phyloP scores from a whole-genome alignment of 2,113 vertebrate genomes.

The Heterotilapia buettikoferi region DNA sequence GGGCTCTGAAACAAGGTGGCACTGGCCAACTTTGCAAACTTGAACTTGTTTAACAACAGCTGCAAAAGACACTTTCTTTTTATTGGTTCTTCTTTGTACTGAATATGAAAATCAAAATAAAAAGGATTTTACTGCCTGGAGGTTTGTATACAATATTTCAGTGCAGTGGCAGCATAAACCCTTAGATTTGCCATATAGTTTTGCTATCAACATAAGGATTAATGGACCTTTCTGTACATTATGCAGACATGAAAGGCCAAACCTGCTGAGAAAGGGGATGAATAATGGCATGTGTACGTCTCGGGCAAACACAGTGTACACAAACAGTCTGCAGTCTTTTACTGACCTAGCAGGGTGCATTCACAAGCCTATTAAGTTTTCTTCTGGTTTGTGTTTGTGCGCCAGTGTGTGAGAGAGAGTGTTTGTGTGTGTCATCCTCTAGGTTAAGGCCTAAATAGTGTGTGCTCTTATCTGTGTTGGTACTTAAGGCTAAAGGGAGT shows the following conservation, averaged over 20 bases:
- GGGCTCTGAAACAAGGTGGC: not conserved
- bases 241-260: not conserved
- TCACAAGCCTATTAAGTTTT: constrained; percentile 7
- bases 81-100: not conserved
- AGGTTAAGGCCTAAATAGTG: constrained; percentile 16
- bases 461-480: constrained; percentile 39
- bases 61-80: not conserved
- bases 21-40: not conserved
- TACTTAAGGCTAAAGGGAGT: constrained; percentile 17
- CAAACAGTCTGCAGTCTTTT: not conserved
- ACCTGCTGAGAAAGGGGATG: not conserved
- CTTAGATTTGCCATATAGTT: not conserved
- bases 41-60: not conserved
- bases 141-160: not conserved
- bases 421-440: not conserved
- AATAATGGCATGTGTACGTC: not conserved
- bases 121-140: not conserved
- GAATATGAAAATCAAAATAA: not conserved
- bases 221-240: not conserved
- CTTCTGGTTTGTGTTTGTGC: not conserved
- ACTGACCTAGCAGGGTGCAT: not conserved
- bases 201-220: not conserved
- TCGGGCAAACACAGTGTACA: not conserved
- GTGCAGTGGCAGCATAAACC: not conserved
- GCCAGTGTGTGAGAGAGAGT: not conserved